Evolutionary conservation across 92 coral and sea anemone species (phyloP).

Genomic region (Parazoanthus swiftii): DNA sequence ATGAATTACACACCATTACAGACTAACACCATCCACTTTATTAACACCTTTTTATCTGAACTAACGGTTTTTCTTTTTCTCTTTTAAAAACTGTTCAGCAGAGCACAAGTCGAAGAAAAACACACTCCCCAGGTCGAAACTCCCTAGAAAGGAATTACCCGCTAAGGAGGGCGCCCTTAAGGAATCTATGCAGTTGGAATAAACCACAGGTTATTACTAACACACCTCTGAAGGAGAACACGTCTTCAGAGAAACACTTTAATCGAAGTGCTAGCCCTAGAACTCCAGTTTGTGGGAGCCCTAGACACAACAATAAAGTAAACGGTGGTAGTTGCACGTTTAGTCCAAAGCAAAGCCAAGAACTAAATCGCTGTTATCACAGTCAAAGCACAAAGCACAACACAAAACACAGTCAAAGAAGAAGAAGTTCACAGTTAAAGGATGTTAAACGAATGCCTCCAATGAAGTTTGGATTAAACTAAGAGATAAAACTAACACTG

Average conservation of each 20-base stretch:
- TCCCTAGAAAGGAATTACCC: conserved; percentile 46
- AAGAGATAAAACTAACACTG: neutral
- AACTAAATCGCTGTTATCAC: neutral
- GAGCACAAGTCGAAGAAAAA: conserved; percentile 43
- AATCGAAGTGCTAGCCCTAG: conserved; percentile 30
- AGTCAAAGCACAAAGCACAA: neutral
- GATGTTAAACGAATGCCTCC: conserved; percentile 59
- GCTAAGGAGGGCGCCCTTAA: conserved; percentile 46
- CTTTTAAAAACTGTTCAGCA: conserved; percentile 43
- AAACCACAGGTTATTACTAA: conserved; percentile 45
- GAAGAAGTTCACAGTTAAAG: neutral
- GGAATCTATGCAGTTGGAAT: conserved; percentile 44
- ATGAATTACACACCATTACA: neutral
- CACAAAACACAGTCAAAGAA: conserved; percentile 12
- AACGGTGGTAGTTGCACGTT: conserved; percentile 1
- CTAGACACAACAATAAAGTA: neutral
- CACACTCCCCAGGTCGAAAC: conserved; percentile 47
- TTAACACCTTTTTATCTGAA: conserved; percentile 3
- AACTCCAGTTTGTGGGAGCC: neutral
- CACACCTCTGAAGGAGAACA: conserved; percentile 34
- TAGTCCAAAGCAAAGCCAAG: conserved; percentile 11
- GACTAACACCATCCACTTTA: neutral
- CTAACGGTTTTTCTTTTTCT: conserved; percentile 40
- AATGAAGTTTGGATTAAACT: conserved; percentile 76
- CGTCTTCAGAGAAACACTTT: conserved; percentile 26